phyloP scores from a whole-genome alignment of 2,888 invertebrate genomes.

The Alviniconcha strummeri region DNA sequence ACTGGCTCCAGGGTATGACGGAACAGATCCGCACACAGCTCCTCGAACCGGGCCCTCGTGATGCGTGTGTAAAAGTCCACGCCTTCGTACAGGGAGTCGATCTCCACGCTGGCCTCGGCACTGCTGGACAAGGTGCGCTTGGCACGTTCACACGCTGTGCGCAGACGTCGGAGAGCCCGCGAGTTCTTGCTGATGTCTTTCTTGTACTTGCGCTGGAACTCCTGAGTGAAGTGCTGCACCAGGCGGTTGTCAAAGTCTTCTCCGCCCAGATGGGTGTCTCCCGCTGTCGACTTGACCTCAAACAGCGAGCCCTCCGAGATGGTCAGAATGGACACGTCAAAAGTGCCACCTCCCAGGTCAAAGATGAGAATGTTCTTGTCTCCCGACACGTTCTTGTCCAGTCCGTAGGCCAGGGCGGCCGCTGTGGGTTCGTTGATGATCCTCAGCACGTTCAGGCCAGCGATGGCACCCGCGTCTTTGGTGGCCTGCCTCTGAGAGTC shows the following conservation, averaged over 20 bases:
- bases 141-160: constrained; percentile 87
- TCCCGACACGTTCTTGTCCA: constrained; percentile 73
- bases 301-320: constrained; percentile 80
- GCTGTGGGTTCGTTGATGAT: constrained; percentile 80
- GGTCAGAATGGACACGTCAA: constrained; percentile 75
- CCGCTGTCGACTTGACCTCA: constrained; percentile 87
- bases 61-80: constrained; percentile 96
- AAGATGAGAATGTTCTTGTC: constrained; percentile 77
- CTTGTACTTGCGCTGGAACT: constrained; percentile 83
- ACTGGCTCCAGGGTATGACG: constrained; percentile 95
- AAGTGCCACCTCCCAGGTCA: constrained; percentile 84
- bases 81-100: constrained; percentile 94
- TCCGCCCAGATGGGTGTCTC: constrained; percentile 88
- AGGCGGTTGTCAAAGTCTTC: constrained; percentile 86
- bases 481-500: constrained; percentile 80
- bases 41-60: constrained; percentile 95
- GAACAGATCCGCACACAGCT: constrained; percentile 95
- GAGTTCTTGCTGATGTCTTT: constrained; percentile 81
- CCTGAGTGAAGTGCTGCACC: constrained; percentile 87
- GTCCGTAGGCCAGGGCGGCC: constrained; percentile 75
- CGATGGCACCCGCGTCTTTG: constrained; percentile 74
- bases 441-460: constrained; percentile 74
- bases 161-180: constrained; percentile 89
- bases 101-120: constrained; percentile 82
- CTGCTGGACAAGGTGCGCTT: constrained; percentile 77